phyloP scores from a whole-genome alignment of 2,113 vertebrate genomes.

The Hyaena hyaena region DNA sequence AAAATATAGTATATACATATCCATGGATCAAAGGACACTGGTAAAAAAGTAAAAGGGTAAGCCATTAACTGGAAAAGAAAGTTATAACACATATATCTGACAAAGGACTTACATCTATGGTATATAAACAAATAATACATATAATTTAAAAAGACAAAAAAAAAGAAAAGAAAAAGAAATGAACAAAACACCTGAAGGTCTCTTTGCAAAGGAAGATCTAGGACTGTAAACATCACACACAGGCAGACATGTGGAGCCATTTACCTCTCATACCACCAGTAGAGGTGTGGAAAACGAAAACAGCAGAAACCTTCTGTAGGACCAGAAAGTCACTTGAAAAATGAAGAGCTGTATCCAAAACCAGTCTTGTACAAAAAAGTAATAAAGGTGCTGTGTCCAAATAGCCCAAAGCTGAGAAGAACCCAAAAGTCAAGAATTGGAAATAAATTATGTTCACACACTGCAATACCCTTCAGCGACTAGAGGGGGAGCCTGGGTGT shows the following conservation, averaged over 20 bases:
- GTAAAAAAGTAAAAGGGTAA: not conserved
- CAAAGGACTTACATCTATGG: not conserved
- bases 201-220: not conserved
- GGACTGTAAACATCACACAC: no score
- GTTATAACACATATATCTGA: not conserved
- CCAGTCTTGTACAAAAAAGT: not conserved
- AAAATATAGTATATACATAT: no score
- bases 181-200: not conserved
- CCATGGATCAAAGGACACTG: not conserved
- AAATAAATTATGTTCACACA: rapidly evolving
- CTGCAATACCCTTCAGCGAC: not conserved
- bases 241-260: not conserved
- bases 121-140: not conserved
- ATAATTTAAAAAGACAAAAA: not conserved
- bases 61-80: not conserved
- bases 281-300: not conserved
- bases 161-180: not conserved
- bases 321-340: not conserved
- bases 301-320: not conserved
- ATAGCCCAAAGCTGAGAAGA: not conserved
- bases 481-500: no score
- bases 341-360: not conserved
- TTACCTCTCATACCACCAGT: not conserved
- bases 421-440: no score
- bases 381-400: no score